These are phyloP conservation scores for Seira sanloemensis DNA, from an alignment of 2,888 invertebrate genomes.

Conservation along the genomic window DNA sequence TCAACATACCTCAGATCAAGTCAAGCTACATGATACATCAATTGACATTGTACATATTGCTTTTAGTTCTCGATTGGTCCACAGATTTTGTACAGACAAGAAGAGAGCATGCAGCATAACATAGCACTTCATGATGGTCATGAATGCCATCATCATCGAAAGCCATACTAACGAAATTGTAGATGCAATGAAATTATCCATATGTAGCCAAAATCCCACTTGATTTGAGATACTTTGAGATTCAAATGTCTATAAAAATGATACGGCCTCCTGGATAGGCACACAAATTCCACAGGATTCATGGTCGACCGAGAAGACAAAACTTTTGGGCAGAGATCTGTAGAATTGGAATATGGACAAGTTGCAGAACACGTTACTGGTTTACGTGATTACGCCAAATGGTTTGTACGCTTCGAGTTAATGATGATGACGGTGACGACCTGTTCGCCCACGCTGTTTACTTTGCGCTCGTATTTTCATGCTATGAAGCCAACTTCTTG, in stretches of 20 bases:
- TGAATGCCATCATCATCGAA: conserved; percentile 8
- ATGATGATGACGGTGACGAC: conserved; percentile 39
- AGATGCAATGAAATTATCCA: conserved; percentile 34
- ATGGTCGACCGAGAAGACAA: conserved; percentile 31
- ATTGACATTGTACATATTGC: conserved; percentile 16
- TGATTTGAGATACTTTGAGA: conserved; percentile 7
- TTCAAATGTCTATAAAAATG: conserved; percentile 10
- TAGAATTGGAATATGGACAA: conserved; percentile 6
- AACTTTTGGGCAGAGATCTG: neutral
- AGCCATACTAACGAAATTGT: neutral
- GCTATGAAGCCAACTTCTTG: neutral
- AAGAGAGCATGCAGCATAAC: neutral
- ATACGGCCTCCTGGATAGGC: conserved; percentile 45
- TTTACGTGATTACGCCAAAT: conserved; percentile 25
- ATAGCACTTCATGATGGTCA: conserved; percentile 8
- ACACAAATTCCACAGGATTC: conserved; percentile 31
- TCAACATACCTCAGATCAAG: too few species aligned
- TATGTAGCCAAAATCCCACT: conserved; percentile 34
- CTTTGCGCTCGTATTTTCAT: conserved; percentile 13
- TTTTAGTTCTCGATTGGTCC: neutral
- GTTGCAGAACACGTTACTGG: conserved; percentile 42
- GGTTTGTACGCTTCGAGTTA: neutral
- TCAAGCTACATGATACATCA: conserved; percentile 18
- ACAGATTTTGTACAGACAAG: neutral
- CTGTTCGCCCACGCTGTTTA: conserved; percentile 59